These are phyloP conservation scores for Aspiorhynchus laticeps DNA, from an alignment of 2,113 vertebrate species.

Conservation along the genomic window DNA sequence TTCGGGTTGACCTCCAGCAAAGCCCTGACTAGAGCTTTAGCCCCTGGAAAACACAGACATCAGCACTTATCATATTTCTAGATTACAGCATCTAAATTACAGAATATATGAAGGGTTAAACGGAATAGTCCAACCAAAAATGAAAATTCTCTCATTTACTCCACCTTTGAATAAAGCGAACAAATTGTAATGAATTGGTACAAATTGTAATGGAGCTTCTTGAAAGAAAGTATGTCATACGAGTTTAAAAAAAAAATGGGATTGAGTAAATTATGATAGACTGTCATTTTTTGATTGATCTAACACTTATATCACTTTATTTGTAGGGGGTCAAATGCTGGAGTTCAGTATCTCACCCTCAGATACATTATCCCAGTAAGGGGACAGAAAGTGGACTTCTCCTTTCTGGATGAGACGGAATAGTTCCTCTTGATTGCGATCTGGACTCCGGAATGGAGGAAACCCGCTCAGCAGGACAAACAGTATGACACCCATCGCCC, in stretches of 20 bases:
- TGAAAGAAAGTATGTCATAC: neutral
- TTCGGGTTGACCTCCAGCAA: slow-evolving; percentile 87
- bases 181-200: too few species aligned
- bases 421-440: slow-evolving; percentile 91
- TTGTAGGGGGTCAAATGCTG: neutral
- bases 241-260: neutral
- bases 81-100: neutral
- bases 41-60: slow-evolving; percentile 67
- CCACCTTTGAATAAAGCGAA: neutral
- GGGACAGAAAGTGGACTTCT: slow-evolving; percentile 87
- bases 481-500: slow-evolving; percentile 95
- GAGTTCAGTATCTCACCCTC: slow-evolving; percentile 77
- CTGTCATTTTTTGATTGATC: neutral
- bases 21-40: slow-evolving; percentile 85
- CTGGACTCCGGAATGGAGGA: slow-evolving; percentile 92
- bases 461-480: slow-evolving; percentile 95
- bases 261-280: neutral
- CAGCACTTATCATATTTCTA: neutral
- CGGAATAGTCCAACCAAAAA: neutral
- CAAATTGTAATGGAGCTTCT: neutral
- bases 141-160: neutral
- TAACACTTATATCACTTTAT: neutral
- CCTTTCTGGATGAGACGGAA: slow-evolving; percentile 91
- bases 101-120: neutral
- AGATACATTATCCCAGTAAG: slow-evolving; percentile 94